phyloP scores from a whole-genome alignment of 2,888 invertebrate species.

The Cryptus armator region DNA sequence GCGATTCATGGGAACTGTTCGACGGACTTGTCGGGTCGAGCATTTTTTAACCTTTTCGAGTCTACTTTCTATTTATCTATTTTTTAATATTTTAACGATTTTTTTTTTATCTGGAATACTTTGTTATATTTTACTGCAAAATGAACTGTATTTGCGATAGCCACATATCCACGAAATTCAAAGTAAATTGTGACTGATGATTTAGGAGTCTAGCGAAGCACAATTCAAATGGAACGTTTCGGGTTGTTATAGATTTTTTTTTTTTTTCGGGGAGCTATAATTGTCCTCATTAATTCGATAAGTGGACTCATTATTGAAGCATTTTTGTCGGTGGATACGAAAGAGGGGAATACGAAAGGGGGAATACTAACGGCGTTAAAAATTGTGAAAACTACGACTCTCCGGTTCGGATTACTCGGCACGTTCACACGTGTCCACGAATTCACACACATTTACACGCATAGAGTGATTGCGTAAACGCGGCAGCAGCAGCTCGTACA shows the following conservation, averaged over 20 bases:
- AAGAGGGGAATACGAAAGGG: slow-evolving; percentile 1
- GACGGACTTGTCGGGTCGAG: neutral
- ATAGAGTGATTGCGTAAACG: slow-evolving; percentile 64
- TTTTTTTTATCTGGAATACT: neutral
- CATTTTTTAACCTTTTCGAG: neutral
- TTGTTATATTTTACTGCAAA: neutral
- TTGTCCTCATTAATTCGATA: slow-evolving; percentile 70
- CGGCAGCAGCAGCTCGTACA: slow-evolving; percentile 58
- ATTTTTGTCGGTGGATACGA: slow-evolving; percentile 14
- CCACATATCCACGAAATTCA: neutral
- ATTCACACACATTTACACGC: slow-evolving; percentile 40
- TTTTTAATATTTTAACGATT: neutral
- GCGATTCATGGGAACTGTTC: neutral
- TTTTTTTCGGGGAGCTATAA: slow-evolving; percentile 64
- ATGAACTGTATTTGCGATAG: neutral
- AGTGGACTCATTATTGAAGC: slow-evolving; percentile 59
- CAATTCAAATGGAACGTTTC: slow-evolving; percentile 44
- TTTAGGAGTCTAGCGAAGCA: neutral
- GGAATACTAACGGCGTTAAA: slow-evolving; percentile 38
- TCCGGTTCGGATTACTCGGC: slow-evolving; percentile 39
- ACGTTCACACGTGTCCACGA: slow-evolving; percentile 24
- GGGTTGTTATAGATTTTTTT: slow-evolving; percentile 54
- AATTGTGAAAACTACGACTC: slow-evolving; percentile 50
- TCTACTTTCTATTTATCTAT: neutral
- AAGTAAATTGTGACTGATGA: neutral